Percentiles rank a stretch among this genome's conserved stretches.
phyloP scores from a whole-genome alignment of 2,113 vertebrate species.

The Calidris pugnax region DNA sequence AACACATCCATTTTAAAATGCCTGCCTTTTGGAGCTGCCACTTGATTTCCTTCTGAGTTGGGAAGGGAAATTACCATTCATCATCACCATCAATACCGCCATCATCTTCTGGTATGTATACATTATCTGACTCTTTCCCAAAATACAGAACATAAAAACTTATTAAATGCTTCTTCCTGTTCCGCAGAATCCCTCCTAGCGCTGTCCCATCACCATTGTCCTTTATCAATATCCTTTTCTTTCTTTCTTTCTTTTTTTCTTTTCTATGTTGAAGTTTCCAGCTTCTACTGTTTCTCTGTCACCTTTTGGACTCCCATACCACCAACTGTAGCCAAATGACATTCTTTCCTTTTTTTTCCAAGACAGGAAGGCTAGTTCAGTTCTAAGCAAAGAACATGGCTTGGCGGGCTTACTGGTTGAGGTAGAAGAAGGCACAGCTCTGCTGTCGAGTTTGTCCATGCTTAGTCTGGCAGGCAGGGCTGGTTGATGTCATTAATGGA shows the following conservation, averaged over 20 bases:
- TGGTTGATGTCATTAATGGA: background rate
- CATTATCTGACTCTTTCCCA: background rate
- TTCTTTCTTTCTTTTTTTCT: background rate
- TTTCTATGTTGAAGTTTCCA: background rate
- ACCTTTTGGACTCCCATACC: background rate
- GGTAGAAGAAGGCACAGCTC: background rate
- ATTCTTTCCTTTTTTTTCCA: background rate
- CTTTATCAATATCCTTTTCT: background rate
- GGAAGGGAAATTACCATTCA: conserved; percentile 21
- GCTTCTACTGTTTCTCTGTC: background rate
- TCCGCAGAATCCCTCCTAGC: background rate
- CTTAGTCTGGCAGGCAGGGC: background rate
- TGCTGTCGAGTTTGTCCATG: background rate
- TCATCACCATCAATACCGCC: conserved; percentile 15
- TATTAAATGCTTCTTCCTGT: background rate
- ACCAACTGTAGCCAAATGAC: background rate
- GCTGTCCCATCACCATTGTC: background rate
- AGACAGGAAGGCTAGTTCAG: background rate
- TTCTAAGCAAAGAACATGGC: background rate
- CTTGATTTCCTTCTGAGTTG: conserved; percentile 48
- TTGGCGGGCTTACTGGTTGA: background rate
- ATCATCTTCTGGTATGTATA: conserved; percentile 44
- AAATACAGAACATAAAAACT: background rate
- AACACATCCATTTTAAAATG: background rate
- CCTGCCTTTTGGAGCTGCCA: background rate